Evolutionary conservation across 1,140 invertebrate genomes (phyloP).

Genomic region (Heliothis subflexa): DNA sequence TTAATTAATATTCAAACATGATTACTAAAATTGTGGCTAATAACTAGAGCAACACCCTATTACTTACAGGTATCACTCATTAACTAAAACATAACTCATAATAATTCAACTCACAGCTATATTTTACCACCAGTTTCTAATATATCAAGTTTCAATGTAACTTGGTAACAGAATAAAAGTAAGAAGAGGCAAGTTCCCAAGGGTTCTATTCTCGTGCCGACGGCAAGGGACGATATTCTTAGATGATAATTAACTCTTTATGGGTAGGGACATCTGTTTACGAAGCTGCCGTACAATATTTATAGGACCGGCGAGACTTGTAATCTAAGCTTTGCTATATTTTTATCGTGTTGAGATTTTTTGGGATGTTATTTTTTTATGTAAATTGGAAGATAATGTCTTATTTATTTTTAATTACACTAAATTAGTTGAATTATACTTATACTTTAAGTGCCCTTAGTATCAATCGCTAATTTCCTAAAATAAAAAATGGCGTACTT

Average conservation of each 20-base stretch:
- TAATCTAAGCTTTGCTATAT: constrained; percentile 27
- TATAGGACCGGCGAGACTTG: constrained; percentile 20
- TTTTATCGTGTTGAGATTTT: neutral
- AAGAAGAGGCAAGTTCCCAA: constrained; percentile 64
- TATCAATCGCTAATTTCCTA: too few species aligned
- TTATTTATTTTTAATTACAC: too few species aligned
- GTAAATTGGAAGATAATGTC: neutral
- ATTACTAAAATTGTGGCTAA: neutral
- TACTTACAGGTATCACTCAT: neutral
- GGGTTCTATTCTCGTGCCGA: constrained; percentile 68
- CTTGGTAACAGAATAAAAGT: constrained; percentile 62
- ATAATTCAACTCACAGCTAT: neutral
- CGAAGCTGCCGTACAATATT: constrained; percentile 46
- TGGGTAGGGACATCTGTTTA: constrained; percentile 77
- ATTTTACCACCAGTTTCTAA: constrained; percentile 47
- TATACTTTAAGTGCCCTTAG: too few species aligned
- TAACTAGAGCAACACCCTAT: neutral
- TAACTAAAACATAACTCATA: neutral
- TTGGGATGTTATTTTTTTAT: neutral
- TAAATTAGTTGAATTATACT: too few species aligned
- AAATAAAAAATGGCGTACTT: too few species aligned
- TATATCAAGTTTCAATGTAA: constrained; percentile 54
- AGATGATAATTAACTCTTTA: constrained; percentile 84
- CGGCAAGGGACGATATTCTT: constrained; percentile 70
- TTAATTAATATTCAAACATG: too few species aligned